A percentile compares a stretch with the other conserved stretches of the same genome.
Evolutionary conservation across 1,140 invertebrate species (phyloP).

Genomic region (Zaprionus vittiger): DNA sequence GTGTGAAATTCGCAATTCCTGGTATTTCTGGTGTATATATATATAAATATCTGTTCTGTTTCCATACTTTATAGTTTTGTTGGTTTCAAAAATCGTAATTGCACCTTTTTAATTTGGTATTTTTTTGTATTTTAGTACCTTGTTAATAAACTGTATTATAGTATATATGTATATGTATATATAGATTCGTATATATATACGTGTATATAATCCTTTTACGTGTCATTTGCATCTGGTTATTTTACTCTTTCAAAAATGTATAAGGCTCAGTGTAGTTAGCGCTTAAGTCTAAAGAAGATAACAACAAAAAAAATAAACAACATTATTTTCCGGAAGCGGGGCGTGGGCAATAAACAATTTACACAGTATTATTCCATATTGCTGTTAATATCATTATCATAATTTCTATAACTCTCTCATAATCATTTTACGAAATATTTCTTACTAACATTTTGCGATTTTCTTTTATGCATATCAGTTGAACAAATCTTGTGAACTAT

Average conservation of each 20-base stretch:
- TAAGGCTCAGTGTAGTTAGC: constrained; percentile 72
- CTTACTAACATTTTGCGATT: background rate
- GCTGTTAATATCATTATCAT: constrained; percentile 20
- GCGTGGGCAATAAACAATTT: constrained; percentile 23
- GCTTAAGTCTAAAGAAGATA: constrained; percentile 39
- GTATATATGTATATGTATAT: constrained; percentile 21
- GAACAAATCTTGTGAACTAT: constrained; percentile 40
- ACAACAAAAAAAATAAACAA: constrained; percentile 24
- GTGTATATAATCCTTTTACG: constrained; percentile 29
- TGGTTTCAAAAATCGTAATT: constrained; percentile 69
- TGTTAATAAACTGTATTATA: constrained; percentile 39
- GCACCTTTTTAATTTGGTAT: constrained; percentile 59
- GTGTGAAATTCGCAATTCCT: constrained; percentile 47
- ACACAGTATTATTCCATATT: constrained; percentile 9
- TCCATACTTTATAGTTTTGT: constrained; percentile 11
- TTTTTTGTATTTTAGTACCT: constrained; percentile 28
- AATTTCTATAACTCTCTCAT: constrained; percentile 10
- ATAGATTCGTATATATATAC: constrained; percentile 24
- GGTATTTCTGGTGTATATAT: constrained; percentile 40
- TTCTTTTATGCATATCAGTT: constrained; percentile 22
- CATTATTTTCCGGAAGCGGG: constrained; percentile 20
- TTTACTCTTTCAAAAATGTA: constrained; percentile 55
- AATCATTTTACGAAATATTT: background rate
- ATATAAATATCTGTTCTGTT: constrained; percentile 39
- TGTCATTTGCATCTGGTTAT: constrained; percentile 50